A percentile compares a stretch with the other conserved stretches of the same genome.
phyloP scores from a whole-genome alignment of 2,888 invertebrate species.

The Sthenelais limicola region DNA sequence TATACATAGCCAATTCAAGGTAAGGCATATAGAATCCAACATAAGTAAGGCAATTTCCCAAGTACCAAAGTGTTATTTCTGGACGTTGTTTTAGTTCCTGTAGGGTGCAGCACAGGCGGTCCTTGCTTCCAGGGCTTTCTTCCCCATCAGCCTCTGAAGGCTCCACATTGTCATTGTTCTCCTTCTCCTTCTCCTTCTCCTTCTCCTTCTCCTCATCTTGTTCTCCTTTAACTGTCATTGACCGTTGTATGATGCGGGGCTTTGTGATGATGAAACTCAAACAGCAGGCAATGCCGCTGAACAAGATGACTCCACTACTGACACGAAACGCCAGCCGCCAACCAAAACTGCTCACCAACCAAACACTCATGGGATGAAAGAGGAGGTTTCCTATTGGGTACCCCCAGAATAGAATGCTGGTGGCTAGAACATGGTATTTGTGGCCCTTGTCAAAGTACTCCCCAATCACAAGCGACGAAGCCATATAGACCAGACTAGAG shows the following conservation, averaged over 20 bases:
- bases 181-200: no score
- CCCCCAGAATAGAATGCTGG: slow-evolving; percentile 43
- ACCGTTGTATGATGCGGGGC: slow-evolving; percentile 29
- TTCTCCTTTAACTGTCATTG: slow-evolving; percentile 37
- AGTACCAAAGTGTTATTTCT: slow-evolving; percentile 59
- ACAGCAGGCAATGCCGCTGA: slow-evolving; percentile 55
- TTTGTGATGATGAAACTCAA: slow-evolving; percentile 42
- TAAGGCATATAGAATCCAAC: slow-evolving; percentile 63
- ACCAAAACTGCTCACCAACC: slow-evolving; percentile 54
- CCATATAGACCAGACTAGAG: slow-evolving; percentile 59
- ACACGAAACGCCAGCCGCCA: slow-evolving; percentile 57
- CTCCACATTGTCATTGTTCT: slow-evolving; percentile 3
- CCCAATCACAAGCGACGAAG: slow-evolving; percentile 58
- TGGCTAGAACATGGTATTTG: no score
- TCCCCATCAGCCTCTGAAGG: slow-evolving; percentile 1
- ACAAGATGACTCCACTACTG: slow-evolving; percentile 52
- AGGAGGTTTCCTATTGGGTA: slow-evolving; percentile 58
- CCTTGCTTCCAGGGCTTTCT: slow-evolving; percentile 27
- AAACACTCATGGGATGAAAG: slow-evolving; percentile 60
- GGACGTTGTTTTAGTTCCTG: slow-evolving; percentile 52
- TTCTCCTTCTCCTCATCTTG: no score
- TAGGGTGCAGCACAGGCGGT: slow-evolving; percentile 52
- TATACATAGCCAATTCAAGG: slow-evolving; percentile 59
- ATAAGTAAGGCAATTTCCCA: slow-evolving; percentile 57
- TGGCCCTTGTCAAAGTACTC: slow-evolving; percentile 59